A percentile compares a stretch with the other conserved stretches of the same genome.
These are phyloP conservation scores for Diadromus collaris DNA, from an alignment of 2,888 invertebrate species.

Conservation along the genomic window DNA sequence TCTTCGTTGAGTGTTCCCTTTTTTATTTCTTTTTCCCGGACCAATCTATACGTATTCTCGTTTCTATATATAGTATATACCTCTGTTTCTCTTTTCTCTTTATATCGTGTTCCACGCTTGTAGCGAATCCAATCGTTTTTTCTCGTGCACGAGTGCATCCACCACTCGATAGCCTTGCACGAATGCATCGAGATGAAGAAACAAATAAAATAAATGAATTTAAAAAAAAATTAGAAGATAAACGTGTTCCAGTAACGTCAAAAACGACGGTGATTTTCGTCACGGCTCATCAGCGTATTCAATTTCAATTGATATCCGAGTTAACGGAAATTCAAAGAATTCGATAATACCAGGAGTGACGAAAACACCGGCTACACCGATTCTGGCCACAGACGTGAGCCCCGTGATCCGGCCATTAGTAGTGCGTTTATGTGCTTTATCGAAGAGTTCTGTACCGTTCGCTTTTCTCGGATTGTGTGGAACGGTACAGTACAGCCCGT, in stretches of 20 bases:
- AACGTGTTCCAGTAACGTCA: neutral
- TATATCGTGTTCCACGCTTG: slow-evolving; percentile 23
- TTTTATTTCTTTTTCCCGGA: slow-evolving; percentile 12
- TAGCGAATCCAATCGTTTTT: slow-evolving; percentile 32
- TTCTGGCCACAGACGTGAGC: neutral
- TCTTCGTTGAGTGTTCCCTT: slow-evolving; percentile 33
- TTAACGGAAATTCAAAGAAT: neutral
- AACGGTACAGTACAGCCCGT: neutral
- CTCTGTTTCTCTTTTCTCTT: slow-evolving; percentile 16
- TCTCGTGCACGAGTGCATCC: slow-evolving; percentile 18
- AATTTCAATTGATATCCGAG: neutral
- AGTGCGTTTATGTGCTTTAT: neutral
- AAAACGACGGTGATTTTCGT: neutral
- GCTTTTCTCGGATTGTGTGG: neutral
- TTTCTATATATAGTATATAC: slow-evolving; percentile 11
- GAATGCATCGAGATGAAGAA: slow-evolving; percentile 14
- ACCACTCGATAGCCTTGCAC: slow-evolving; percentile 8
- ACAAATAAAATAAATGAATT: slow-evolving; percentile 3
- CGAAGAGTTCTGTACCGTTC: neutral
- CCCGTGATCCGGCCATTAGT: neutral
- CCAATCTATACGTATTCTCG: slow-evolving; percentile 32
- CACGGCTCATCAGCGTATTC: neutral
- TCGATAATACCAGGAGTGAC: neutral
- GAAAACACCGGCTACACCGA: neutral
- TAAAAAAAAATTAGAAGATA: neutral